phyloP scores from a whole-genome alignment of 2,797 vertebrate genomes.

The Anabas testudineus region DNA sequence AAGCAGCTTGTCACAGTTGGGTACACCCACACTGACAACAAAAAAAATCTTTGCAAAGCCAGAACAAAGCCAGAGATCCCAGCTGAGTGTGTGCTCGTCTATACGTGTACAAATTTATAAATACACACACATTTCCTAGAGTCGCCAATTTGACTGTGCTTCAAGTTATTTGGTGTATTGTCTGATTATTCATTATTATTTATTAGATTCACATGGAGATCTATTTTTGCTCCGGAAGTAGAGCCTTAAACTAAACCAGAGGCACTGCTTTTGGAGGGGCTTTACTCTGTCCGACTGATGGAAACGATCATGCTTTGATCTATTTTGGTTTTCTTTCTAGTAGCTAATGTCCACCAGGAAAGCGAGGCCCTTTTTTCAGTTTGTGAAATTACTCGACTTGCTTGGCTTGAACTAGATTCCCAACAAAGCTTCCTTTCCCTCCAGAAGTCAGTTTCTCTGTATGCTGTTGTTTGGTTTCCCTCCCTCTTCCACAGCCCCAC shows the following conservation, averaged over 20 bases:
- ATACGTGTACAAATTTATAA: conserved; percentile 66
- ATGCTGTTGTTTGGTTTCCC: conserved; percentile 56
- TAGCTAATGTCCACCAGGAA: conserved; percentile 45
- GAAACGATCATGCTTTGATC: conserved; percentile 65
- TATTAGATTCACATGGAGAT: conserved; percentile 30
- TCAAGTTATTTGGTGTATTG: conserved; percentile 45
- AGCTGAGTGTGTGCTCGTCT: conserved; percentile 74
- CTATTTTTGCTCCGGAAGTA: conserved; percentile 61
- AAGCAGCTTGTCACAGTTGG: conserved; percentile 85
- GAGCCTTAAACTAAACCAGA: conserved; percentile 60
- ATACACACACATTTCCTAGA: conserved; percentile 56
- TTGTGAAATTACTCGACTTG: conserved; percentile 52
- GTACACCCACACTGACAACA: conserved; percentile 83
- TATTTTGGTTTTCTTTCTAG: conserved; percentile 62
- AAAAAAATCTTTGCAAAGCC: conserved; percentile 84
- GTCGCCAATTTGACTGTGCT: conserved; percentile 64
- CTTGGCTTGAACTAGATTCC: conserved; percentile 44
- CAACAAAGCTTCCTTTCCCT: conserved; percentile 45
- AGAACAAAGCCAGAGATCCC: conserved; percentile 86
- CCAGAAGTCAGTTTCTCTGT: conserved; percentile 53
- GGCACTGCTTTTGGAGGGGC: conserved; percentile 33
- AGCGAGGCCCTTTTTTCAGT: conserved; percentile 36
- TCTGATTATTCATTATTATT: conserved; percentile 41
- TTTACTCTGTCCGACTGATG: conserved; percentile 46
- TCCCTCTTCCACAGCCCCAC: conserved; percentile 60